These are phyloP conservation scores for Rosalia funebris DNA, from an alignment of 2,888 invertebrate species.

Conservation along the genomic window DNA sequence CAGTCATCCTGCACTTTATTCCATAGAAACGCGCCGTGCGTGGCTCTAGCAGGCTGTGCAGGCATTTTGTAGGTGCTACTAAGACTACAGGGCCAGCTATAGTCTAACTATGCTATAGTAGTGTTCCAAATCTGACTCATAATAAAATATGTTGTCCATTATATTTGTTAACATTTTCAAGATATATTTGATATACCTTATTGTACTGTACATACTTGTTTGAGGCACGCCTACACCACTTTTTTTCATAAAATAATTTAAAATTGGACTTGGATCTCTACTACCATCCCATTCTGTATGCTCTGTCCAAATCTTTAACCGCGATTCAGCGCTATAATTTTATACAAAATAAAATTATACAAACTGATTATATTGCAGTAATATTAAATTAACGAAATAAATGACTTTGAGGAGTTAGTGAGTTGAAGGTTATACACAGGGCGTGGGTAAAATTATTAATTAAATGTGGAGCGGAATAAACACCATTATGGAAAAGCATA, in stretches of 20 bases:
- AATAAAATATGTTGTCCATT: background rate
- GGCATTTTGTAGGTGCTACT: constrained; percentile 60
- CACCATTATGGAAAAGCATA: constrained; percentile 52
- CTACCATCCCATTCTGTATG: constrained; percentile 61
- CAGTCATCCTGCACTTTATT: constrained; percentile 56
- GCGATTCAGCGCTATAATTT: background rate
- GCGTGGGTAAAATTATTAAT: constrained; percentile 4
- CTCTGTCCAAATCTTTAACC: constrained; percentile 46
- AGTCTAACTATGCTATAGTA: constrained; percentile 55
- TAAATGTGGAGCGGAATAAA: constrained; percentile 21
- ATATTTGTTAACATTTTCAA: background rate
- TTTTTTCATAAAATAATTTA: background rate
- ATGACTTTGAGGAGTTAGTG: background rate
- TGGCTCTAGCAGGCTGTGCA: constrained; percentile 65
- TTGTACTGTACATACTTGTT: background rate
- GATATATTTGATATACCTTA: background rate
- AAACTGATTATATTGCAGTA: background rate
- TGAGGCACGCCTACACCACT: background rate
- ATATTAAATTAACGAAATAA: background rate
- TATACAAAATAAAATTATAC: background rate
- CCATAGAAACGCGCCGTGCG: constrained; percentile 59
- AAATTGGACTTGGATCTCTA: constrained; percentile 42
- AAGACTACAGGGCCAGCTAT: constrained; percentile 57
- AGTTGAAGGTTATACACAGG: constrained; percentile 10
- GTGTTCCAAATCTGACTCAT: constrained; percentile 47